Evolutionary conservation across 2,113 vertebrate species (phyloP).

Genomic region (Sisor rabdophorus): DNA sequence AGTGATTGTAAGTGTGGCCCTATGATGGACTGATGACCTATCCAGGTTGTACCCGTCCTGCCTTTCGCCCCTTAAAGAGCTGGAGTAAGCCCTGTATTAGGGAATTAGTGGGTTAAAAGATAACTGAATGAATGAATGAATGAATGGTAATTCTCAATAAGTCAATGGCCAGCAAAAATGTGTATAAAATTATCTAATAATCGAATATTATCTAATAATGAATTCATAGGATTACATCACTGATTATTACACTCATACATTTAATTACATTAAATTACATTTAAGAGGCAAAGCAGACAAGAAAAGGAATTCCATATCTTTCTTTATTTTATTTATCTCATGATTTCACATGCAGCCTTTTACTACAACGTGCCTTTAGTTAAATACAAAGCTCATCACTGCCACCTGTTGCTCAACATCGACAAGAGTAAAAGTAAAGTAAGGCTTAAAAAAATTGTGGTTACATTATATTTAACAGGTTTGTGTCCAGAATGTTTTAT

Average conservation of each 20-base stretch:
- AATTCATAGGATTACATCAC: conserved; percentile 8
- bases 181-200: too few species aligned
- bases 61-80: too few species aligned
- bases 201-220: conserved; percentile 14
- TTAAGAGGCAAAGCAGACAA: background rate
- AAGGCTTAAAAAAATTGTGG: background rate
- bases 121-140: too few species aligned
- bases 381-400: background rate
- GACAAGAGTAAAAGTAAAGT: too few species aligned
- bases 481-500: background rate
- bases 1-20: too few species aligned
- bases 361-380: background rate
- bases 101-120: too few species aligned
- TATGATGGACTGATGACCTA: too few species aligned
- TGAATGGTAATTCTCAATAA: background rate
- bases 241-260: background rate
- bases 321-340: background rate
- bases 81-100: too few species aligned
- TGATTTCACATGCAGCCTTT: background rate
- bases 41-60: too few species aligned
- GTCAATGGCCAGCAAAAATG: too few species aligned
- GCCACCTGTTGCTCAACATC: conserved; percentile 19
- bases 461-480: background rate
- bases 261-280: background rate
- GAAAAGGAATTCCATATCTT: background rate